Evolutionary conservation across 2,888 invertebrate species (phyloP), one percentile per base, ranked within the genome.

Genomic region (Cephus pulcher): DNA sequence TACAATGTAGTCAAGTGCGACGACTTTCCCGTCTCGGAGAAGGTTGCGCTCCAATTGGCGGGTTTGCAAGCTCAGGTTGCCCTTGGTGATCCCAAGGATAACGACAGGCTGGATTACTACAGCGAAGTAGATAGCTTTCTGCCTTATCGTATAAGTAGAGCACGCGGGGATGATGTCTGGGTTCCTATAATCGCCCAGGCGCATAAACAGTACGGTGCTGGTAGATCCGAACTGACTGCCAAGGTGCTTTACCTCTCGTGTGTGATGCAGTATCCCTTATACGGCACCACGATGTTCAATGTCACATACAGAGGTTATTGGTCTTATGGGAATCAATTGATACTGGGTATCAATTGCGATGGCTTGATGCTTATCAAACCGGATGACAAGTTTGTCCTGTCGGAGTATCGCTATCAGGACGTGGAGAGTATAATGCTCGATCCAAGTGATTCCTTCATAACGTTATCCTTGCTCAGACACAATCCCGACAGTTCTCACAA

Each of bases 211-310:
- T 98, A 98, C 90, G 98, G 98, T 76, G 95, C 97, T n/a, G 97
- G 97, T 0, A 95, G 98, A 78, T 95, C 96, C 1, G 98, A 98
- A 89, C 92, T 98, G 73, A 97, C 98, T 0, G 97, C 98, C 32
- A 98, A 98, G 92, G 98, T 98, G 34, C 93, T 98, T 83, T 98
- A 98, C 91, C 92, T 98, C 81, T 97, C 98, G 0, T 98, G 98
- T 89, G 98, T 98, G 9, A 98, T 98, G 97, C 98, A 98, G 92
- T 98, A 98, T 91, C 98, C 98, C 0, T 93, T 98, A 1, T 97
- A 97, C 84, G 97, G 97, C 11, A 96, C 97, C 79, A 97, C 97
- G 69, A 93, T 93, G 93, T 97, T 96, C 92, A 96, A 96, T 15
- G 98, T 98, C 80, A 96, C 96, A 0, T 98, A 98, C 91, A 95